phyloP scores from a whole-genome alignment of 2,113 vertebrate genomes.

The Ctenodactylus gundi region DNA sequence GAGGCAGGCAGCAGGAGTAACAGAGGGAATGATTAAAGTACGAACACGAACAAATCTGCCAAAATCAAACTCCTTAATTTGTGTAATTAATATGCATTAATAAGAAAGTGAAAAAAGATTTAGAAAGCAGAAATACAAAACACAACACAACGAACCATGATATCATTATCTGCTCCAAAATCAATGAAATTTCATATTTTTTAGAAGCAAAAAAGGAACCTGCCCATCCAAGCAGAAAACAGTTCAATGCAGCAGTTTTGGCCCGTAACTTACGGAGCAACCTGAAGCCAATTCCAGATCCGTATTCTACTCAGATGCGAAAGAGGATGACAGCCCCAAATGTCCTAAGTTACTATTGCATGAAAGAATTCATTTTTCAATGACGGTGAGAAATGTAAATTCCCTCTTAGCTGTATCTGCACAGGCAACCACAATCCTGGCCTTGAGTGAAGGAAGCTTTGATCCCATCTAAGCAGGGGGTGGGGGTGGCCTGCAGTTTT shows the following conservation, averaged over 20 bases:
- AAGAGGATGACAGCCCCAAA: neutral
- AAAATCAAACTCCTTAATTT: no score
- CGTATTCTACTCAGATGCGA: neutral
- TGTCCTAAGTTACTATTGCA: neutral
- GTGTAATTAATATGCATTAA: no score
- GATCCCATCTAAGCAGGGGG: neutral
- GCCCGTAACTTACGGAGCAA: neutral
- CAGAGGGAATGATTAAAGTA: no score
- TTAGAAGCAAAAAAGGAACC: neutral
- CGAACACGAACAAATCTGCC: no score
- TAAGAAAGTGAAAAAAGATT: no score
- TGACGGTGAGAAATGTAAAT: slow-evolving; percentile 7
- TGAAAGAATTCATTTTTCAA: slow-evolving; percentile 12
- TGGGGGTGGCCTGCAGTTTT: no score
- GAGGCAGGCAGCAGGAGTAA: no score
- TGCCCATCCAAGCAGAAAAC: neutral
- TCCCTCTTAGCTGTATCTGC: neutral
- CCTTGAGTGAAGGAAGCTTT: neutral
- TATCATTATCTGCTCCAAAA: no score
- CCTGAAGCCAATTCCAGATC: neutral
- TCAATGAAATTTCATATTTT: no score
- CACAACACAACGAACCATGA: no score
- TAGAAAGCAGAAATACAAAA: no score
- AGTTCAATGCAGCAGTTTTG: neutral
- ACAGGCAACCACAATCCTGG: neutral